phyloP scores from a whole-genome alignment of 2,113 vertebrate species.

The Ivindomyrus marchei region DNA sequence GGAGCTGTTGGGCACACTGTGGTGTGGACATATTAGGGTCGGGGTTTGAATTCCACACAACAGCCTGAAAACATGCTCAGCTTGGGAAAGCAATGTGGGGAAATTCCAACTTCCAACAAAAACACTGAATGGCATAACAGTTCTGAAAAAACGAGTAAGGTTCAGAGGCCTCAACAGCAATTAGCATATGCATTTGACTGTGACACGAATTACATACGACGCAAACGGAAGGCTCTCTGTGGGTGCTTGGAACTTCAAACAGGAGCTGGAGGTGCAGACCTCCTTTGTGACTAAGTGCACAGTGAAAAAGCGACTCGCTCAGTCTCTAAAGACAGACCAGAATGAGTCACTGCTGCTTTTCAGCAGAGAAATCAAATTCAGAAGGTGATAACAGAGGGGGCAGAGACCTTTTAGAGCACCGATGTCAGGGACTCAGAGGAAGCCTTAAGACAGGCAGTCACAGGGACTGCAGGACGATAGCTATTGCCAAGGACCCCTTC shows the following conservation, averaged over 20 bases:
- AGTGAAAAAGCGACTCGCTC: not conserved
- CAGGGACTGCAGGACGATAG: not conserved
- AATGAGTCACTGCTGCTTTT: constrained; percentile 2
- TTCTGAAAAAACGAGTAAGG: not conserved
- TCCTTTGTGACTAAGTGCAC: constrained; percentile 9
- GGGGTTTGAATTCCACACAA: not conserved
- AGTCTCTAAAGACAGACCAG: not conserved
- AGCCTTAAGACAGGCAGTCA: not conserved
- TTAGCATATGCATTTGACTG: not conserved
- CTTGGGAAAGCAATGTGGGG: not conserved
- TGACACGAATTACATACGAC: not conserved
- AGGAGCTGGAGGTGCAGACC: not conserved
- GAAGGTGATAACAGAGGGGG: not conserved
- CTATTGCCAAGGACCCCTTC: not conserved
- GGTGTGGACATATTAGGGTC: not conserved
- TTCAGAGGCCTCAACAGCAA: not conserved
- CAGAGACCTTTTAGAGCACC: not conserved
- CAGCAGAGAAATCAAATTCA: not conserved
- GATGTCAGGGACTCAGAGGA: not conserved
- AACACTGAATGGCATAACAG: not conserved
- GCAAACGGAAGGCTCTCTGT: not conserved
- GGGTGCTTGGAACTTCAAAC: not conserved
- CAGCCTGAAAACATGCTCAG: not conserved
- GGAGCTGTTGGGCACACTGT: not conserved
- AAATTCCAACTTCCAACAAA: not conserved